phyloP scores from a whole-genome alignment of 92 coral and sea anemone species.

The Metridium senile region DNA sequence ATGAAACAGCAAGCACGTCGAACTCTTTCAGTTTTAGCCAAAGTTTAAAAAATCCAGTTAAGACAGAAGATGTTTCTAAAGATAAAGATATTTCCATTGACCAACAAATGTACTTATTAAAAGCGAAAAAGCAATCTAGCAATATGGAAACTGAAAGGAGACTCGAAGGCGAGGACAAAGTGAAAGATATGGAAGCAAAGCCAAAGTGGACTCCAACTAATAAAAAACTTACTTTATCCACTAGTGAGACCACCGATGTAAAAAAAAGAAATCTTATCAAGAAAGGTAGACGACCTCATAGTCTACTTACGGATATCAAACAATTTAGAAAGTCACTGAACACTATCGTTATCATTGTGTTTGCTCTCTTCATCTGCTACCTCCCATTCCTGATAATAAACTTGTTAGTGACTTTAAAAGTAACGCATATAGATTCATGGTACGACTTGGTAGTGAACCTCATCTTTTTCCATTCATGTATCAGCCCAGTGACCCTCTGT shows the following conservation, averaged over 20 bases:
- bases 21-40: no score
- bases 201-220: no score
- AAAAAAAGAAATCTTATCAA: neutral
- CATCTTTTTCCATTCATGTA: conserved; percentile 4
- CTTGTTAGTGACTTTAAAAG: neutral
- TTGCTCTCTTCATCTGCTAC: conserved; percentile 17
- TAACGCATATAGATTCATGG: neutral
- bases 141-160: neutral
- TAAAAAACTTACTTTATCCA: neutral
- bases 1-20: no score
- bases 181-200: neutral
- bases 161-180: neutral
- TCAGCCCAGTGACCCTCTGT: conserved; percentile 4
- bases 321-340: conserved; percentile 11
- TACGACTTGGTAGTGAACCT: neutral
- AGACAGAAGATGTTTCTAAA: neutral
- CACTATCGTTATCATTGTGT: conserved; percentile 20
- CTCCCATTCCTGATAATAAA: conserved; percentile 8
- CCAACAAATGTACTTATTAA: neutral
- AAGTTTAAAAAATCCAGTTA: no score
- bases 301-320: neutral
- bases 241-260: neutral
- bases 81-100: neutral
- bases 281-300: neutral
- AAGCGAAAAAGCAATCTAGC: neutral